These are phyloP conservation scores for Teleogryllus occipitalis DNA, from an alignment of 1,140 invertebrate species.

Conservation along the genomic window DNA sequence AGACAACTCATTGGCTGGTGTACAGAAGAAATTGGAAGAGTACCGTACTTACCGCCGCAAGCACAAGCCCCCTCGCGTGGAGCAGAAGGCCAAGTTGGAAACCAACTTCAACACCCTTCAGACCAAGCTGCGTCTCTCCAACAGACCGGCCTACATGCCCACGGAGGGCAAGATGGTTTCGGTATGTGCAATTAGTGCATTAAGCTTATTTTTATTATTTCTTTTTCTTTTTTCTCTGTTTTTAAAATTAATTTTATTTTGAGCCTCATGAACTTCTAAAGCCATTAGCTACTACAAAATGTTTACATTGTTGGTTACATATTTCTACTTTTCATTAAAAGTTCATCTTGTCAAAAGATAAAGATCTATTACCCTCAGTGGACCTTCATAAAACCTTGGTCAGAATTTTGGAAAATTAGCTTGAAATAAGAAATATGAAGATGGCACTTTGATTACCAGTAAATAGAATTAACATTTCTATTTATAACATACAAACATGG, in stretches of 20 bases:
- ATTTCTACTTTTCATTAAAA: too few species aligned
- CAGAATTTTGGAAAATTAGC: too few species aligned
- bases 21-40: conserved; percentile 96
- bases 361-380: too few species aligned
- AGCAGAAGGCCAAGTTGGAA: conserved; percentile 96
- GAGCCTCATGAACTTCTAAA: background rate
- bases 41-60: conserved; percentile 96
- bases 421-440: too few species aligned
- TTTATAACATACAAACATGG: too few species aligned
- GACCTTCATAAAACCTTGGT: too few species aligned
- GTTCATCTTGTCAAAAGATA: too few species aligned
- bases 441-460: too few species aligned
- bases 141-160: conserved; percentile 96
- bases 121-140: conserved; percentile 92
- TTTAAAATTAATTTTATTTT: background rate
- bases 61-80: conserved; percentile 97
- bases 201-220: background rate
- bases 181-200: conserved; percentile 47
- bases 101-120: conserved; percentile 99
- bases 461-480: too few species aligned
- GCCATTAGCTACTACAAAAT: background rate
- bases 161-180: conserved; percentile 98
- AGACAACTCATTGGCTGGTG: conserved; percentile 93
- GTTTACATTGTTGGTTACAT: background rate
- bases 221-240: background rate